Base-by-base conservation (phyloP, 1,140 invertebrate species). In the Ditylenchus dipsaci region DNA sequence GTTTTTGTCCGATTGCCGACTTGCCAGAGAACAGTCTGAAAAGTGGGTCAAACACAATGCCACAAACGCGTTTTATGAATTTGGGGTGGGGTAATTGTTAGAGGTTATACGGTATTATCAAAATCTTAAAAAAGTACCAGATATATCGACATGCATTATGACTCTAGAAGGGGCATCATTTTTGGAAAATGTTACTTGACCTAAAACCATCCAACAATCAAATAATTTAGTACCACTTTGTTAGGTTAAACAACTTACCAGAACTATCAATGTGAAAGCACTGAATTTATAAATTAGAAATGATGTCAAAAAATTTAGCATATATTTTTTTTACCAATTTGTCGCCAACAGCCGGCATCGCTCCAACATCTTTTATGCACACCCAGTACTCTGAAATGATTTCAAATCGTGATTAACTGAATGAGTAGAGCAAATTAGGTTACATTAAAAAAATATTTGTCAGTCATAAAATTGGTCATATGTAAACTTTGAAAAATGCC, bases 111-210 rank as follows among this genome's bases (percentile, higher is more conserved):
- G n/a, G n/a, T n/a, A n/a, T n/a, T n/a, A n/a, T n/a, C n/a, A n/a
- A n/a, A n/a, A n/a, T n/a, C n/a, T 38, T 38, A 38, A 11, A 0
- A 97, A 83, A 76, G 89, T 87, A 17, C 92, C 84, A 0, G 89
- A 91, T 75, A 91, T 89, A 83, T 97, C 93, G 0, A 96, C 92
- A 83, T 95, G 91, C 90, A 97, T 95, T 57, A 96, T 88, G 11
- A 74, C 69, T 8, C 69, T 27, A 26, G 19, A 43, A n/a, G 69
- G 69, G 29, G 69, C 69, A 59, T 73, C 71, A 29, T 71, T 71
- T 57, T 71, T 71, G 11, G 69, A 61, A 15, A 71, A 71, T 30
- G 73, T 15, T 11, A 71, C 69, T 9, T 61, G 58, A 19, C 69
- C 69, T 71, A 53, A 9, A 72, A 27, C n/a, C 19, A 8, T 17